Evolutionary conservation across 2,113 vertebrate species (phyloP), one percentile per base, ranked within the genome.

Genomic region (Nyctibius bracteatus): DNA sequence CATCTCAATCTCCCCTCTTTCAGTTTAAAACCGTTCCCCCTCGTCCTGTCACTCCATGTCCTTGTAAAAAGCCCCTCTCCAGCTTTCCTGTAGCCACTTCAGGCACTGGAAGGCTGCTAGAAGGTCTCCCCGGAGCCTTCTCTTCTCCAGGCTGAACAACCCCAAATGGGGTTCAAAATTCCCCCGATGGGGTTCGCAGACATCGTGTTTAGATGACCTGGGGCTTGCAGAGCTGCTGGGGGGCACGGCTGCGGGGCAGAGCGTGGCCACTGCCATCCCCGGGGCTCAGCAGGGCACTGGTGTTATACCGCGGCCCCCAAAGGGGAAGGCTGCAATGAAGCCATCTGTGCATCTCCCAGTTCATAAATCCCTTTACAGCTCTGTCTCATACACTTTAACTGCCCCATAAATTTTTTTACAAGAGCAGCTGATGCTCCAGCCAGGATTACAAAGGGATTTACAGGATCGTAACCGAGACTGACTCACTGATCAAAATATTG

Each of bases 341-440:
- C 86, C 70, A 96, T 96, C 91, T 95, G 95, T 90, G 87, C 92
- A 96, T 94, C 96, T 94, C 93, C 88, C 94, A 88, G n/a, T 94
- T 97, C 92, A 93, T 92, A 96, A 97, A 96, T 97, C 95, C 97
- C 95, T 97, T 96, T 96, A 94, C 39, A 10, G 89, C 87, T 96
- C 81, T 86, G 96, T 89, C 97, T 96, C 77, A 94, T 82, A 74
- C 70, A 67, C 86, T 87, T 96, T 97, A 93, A 97, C 94, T 87
- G 88, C 90, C 90, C 92, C 90, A 94, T 86, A 97, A 98, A 96
- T 92, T 88, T 44, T 88, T 94, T 97, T 97, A 95, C 72, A 88
- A 94, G 86, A 96, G 72, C 75, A 89, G 79, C 85, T 93, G 79
- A 92, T 90, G 84, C 95, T 97, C 77, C 81, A 95, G 91, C 77